Conservation (phyloP, 1,140 invertebrate genomes). For the Pissodes strobi region DNA sequence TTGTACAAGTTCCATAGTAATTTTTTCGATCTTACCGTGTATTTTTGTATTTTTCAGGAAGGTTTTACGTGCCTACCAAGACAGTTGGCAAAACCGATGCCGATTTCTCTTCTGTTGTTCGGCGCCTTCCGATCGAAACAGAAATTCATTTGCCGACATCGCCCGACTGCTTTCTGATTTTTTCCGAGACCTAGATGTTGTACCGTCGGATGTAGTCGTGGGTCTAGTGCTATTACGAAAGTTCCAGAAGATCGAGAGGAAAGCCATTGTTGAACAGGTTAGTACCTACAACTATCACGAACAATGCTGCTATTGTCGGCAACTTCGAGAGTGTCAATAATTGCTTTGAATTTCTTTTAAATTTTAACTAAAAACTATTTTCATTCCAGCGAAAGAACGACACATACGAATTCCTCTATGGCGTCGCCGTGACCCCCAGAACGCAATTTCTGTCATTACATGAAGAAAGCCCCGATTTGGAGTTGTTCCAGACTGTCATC, state of each 20-base stretch:
- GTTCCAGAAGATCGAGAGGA: constrained; percentile 80
- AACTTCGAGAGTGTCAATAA: too few relatives aligned
- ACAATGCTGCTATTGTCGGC: too few relatives aligned
- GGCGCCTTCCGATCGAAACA: constrained; percentile 75
- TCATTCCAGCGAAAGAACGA: constrained; percentile 76
- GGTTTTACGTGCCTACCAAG: constrained; percentile 86
- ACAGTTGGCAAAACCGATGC: constrained; percentile 88
- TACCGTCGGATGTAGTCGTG: constrained; percentile 87
- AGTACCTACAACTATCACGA: constrained; percentile 65
- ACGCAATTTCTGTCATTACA: constrained; percentile 85
- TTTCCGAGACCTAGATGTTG: constrained; percentile 89
- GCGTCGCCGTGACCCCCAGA: constrained; percentile 80
- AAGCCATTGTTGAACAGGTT: constrained; percentile 78
- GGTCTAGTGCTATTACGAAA: constrained; percentile 81
- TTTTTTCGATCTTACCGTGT: too few relatives aligned
- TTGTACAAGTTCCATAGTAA: too few relatives aligned
- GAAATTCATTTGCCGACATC: constrained; percentile 87
- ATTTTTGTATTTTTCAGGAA: constrained; percentile 64
- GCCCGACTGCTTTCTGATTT: constrained; percentile 86
- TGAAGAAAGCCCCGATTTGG: constrained; percentile 71
- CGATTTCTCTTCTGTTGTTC: constrained; percentile 86
- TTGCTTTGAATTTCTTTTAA: too few relatives aligned
- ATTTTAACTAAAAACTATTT: too few relatives aligned
- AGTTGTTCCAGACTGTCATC: constrained; percentile 77
- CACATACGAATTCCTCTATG: constrained; percentile 89